Evolutionary conservation across 2,888 invertebrate genomes (phyloP), one percentile per base, ranked within the genome.

Genomic region (Muschampia plurimacula): DNA sequence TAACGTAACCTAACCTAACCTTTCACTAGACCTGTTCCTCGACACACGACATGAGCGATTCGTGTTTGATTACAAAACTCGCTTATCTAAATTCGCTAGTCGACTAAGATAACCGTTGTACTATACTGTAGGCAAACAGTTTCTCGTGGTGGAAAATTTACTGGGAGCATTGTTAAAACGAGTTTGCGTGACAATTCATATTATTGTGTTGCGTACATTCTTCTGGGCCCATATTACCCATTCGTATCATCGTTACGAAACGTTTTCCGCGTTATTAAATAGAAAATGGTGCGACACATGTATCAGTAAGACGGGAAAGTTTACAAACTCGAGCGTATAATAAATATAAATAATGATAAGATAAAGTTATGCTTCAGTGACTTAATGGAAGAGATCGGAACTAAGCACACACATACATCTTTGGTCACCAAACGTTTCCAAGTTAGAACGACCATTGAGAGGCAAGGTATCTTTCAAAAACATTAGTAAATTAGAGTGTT

Each of bases 91-190:
- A 82, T 83, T 82, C 79, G 81, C 81, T 80, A 81, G 76, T 67
- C 78, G 60, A 71, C 52, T 74, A 73, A 79, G 82, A 82, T 81
- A 82, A 82, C 81, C 81, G 78, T 79, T 79, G 80, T 84, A 87
- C 83, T 81, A 13, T 32, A 57, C 28, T 32, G 22, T 82, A 83
- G 81, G 82, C 81, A 89, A 88, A 87, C 83, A 86, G 82, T 85
- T 86, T 84, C 86, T 86, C 78, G 79, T 74, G 75, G 84, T 91
- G 90, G 91, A 91, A 92, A 92, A 88, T 89, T 90, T 89, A 85
- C 85, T 82, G 82, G 80, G 80, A 79, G 81, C 80, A 84, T 87
- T 87, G 85, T 88, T 84, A 81, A 74, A 73, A 79, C 76, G 78
- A 76, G 76, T 78, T 78, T 86, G 89, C 89, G 87, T 90, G 89